phyloP scores from a whole-genome alignment of 2,113 vertebrate species.

The Tychaedon coryphoeus region DNA sequence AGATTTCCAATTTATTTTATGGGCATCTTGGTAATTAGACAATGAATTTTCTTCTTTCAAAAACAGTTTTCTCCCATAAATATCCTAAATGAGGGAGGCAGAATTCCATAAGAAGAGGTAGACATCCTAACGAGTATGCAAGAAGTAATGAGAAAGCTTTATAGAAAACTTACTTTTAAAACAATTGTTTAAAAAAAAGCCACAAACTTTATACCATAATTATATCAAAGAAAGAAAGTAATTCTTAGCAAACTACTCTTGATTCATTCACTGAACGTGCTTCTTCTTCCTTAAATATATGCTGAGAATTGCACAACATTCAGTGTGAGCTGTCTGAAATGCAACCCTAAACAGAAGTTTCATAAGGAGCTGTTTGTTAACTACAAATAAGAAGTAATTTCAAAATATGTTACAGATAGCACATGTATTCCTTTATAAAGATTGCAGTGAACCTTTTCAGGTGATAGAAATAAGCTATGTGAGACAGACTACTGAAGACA shows the following conservation, averaged over 20 bases:
- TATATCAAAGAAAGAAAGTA: background rate
- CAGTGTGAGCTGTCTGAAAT: background rate
- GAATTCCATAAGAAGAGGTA: background rate
- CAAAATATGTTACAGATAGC: background rate
- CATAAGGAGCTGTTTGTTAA: background rate
- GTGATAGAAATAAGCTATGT: background rate
- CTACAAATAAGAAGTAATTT: background rate
- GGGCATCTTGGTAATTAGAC: background rate
- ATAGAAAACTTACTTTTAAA: background rate
- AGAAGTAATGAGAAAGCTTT: background rate
- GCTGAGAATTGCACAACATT: background rate
- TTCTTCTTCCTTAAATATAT: background rate
- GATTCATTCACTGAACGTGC: background rate
- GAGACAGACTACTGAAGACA: background rate
- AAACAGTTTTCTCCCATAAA: background rate
- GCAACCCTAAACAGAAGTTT: background rate
- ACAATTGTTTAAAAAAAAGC: accelerated
- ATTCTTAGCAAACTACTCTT: background rate
- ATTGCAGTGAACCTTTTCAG: background rate
- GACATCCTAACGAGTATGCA: background rate
- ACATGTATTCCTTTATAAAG: background rate
- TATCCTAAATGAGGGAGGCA: accelerated
- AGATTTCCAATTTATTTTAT: background rate
- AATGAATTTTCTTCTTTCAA: background rate
- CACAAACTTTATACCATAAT: background rate